These are phyloP conservation scores for Agrotis puta DNA, from an alignment of 2,888 invertebrate genomes.

Conservation along the genomic window DNA sequence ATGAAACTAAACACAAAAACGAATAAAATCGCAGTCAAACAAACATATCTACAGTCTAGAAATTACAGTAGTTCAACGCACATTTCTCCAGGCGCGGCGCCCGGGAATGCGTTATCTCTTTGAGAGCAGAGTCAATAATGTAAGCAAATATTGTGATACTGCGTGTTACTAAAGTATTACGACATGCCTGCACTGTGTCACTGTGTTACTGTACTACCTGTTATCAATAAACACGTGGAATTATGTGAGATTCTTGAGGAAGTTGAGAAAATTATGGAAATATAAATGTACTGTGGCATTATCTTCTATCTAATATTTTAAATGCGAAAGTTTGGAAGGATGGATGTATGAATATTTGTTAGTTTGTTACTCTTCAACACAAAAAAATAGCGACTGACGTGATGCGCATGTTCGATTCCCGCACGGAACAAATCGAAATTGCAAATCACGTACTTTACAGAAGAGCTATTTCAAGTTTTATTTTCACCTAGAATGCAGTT, in stretches of 20 bases:
- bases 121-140: slow-evolving; percentile 68
- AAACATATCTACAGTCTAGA: slow-evolving; percentile 33
- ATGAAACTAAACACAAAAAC: no score
- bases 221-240: slow-evolving; percentile 72
- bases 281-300: not conserved
- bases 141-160: slow-evolving; percentile 70
- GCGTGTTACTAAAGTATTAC: slow-evolving; percentile 78
- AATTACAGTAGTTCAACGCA: slow-evolving; percentile 18
- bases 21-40: slow-evolving; percentile 3
- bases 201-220: slow-evolving; percentile 73
- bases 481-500: no score
- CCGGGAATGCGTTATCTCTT: slow-evolving; percentile 57
- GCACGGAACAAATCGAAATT: no score
- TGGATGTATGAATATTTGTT: no score
- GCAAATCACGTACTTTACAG: no score
- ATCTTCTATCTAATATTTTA: no score
- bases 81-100: slow-evolving; percentile 19
- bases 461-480: no score
- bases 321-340: no score
- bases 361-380: no score
- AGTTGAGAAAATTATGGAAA: slow-evolving; percentile 23
- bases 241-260: slow-evolving; percentile 20
- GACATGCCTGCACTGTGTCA: slow-evolving; percentile 78
- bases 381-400: no score
- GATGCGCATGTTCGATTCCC: no score